These are phyloP conservation scores for Tiliacea citrago DNA, from an alignment of 2,888 invertebrate species.

Conservation along the genomic window DNA sequence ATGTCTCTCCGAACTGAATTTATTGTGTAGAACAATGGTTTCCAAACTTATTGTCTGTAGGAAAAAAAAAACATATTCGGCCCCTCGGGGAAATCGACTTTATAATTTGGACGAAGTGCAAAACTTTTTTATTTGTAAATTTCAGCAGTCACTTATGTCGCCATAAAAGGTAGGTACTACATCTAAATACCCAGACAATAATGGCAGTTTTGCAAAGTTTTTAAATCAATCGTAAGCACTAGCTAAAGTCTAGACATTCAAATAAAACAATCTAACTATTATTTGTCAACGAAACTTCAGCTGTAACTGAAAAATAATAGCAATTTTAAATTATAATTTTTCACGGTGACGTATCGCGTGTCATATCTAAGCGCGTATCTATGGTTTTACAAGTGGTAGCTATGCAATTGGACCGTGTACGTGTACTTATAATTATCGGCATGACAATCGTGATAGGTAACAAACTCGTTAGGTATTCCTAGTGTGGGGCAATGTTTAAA, in stretches of 20 bases:
- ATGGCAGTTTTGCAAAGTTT: constrained; percentile 14
- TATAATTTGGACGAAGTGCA: constrained; percentile 20
- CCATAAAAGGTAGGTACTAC: not conserved
- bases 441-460: constrained; percentile 19
- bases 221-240: constrained; percentile 15
- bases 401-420: constrained; percentile 31
- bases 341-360: constrained; percentile 23
- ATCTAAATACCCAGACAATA: not conserved
- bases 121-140: not conserved
- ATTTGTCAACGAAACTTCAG: constrained; percentile 9
- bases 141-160: not conserved
- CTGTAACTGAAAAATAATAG: constrained; percentile 21
- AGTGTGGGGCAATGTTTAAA: no score
- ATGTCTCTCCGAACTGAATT: constrained; percentile 81
- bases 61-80: constrained; percentile 49
- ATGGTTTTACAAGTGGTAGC: constrained; percentile 36
- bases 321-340: constrained; percentile 18
- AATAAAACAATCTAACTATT: constrained; percentile 23
- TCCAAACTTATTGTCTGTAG: constrained; percentile 64
- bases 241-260: constrained; percentile 29
- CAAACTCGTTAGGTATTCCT: constrained; percentile 44
- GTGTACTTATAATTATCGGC: not conserved
- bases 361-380: constrained; percentile 38
- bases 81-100: constrained; percentile 42
- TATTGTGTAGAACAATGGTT: constrained; percentile 76